Conservation (phyloP, 2,797 vertebrate genomes). For the Enteromius fasciolatus region DNA sequence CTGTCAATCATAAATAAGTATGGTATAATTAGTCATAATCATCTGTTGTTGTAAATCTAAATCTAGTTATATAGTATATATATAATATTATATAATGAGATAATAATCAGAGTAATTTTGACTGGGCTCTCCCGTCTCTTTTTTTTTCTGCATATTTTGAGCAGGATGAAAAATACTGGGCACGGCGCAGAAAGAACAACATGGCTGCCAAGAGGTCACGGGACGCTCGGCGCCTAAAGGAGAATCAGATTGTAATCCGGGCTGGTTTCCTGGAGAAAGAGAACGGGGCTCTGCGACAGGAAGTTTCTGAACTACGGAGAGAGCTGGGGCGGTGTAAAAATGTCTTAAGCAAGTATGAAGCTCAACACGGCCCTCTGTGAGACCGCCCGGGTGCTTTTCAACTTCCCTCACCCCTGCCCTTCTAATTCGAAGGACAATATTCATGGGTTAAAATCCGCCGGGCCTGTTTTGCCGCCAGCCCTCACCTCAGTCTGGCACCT, state of each 20-base stretch:
- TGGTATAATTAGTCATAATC: neutral
- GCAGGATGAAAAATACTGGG: slow-evolving; percentile 94
- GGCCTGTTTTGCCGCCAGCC: slow-evolving; percentile 22
- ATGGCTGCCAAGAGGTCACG: slow-evolving; percentile 89
- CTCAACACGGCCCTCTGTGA: slow-evolving; percentile 83
- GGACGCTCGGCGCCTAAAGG: slow-evolving; percentile 87
- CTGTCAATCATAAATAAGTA: neutral
- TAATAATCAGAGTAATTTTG: slow-evolving; percentile 5
- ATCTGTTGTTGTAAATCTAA: neutral
- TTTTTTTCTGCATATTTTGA: slow-evolving; percentile 71
- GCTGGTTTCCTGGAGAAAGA: slow-evolving; percentile 91
- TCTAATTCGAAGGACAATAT: slow-evolving; percentile 45
- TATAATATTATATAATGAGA: no score
- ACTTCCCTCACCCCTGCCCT: slow-evolving; percentile 52
- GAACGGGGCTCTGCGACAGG: slow-evolving; percentile 86
- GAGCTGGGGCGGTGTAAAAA: slow-evolving; percentile 89
- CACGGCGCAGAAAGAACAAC: slow-evolving; percentile 90
- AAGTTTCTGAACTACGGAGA: slow-evolving; percentile 86
- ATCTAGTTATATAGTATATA: neutral
- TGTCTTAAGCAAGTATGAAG: slow-evolving; percentile 85
- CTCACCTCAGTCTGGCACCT: slow-evolving; percentile 67
- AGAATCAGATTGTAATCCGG: slow-evolving; percentile 91
- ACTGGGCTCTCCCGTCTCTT: slow-evolving; percentile 23
- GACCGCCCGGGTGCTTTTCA: slow-evolving; percentile 60
- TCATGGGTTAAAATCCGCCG: slow-evolving; percentile 24